Conservation (phyloP, 2,888 invertebrate species). For the Bursaphelenchus okinawaensis region DNA sequence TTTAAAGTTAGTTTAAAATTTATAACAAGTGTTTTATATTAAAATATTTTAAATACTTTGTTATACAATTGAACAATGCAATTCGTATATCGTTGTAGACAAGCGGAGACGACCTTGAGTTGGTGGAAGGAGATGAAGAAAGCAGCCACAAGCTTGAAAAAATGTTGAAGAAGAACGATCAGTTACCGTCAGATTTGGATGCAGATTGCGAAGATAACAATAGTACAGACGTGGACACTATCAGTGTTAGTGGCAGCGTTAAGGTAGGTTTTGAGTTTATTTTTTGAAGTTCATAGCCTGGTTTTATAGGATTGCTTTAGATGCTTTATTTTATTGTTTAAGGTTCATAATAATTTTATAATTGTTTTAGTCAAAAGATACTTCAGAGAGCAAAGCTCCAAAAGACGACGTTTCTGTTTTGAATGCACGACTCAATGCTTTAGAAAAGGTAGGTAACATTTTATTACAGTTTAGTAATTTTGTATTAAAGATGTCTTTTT, state of each 20-base stretch:
- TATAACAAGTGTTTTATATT: no score
- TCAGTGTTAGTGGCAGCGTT: slow-evolving; percentile 30
- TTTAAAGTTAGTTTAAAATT: neutral
- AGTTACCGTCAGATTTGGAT: slow-evolving; percentile 26
- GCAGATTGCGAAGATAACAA: slow-evolving; percentile 37
- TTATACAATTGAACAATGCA: neutral
- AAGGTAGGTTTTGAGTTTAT: slow-evolving; percentile 18
- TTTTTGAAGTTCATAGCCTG: neutral
- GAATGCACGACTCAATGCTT: slow-evolving; percentile 26
- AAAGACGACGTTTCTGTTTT: slow-evolving; percentile 16
- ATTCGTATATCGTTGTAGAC: neutral
- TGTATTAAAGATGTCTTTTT: no score
- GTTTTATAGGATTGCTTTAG: neutral
- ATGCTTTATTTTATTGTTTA: neutral
- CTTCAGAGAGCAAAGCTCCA: slow-evolving; percentile 4
- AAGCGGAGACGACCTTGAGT: slow-evolving; percentile 2
- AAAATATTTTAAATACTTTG: neutral
- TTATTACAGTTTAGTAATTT: neutral
- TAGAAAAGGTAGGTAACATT: slow-evolving; percentile 26
- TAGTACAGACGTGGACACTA: slow-evolving; percentile 28
- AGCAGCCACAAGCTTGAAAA: slow-evolving; percentile 18
- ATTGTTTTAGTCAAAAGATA: slow-evolving; percentile 10
- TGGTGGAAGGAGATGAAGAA: slow-evolving; percentile 19
- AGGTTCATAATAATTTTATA: slow-evolving; percentile 1
- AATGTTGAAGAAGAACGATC: slow-evolving; percentile 20